phyloP scores from a whole-genome alignment of 2,113 vertebrate genomes.

The Corapipo altera region DNA sequence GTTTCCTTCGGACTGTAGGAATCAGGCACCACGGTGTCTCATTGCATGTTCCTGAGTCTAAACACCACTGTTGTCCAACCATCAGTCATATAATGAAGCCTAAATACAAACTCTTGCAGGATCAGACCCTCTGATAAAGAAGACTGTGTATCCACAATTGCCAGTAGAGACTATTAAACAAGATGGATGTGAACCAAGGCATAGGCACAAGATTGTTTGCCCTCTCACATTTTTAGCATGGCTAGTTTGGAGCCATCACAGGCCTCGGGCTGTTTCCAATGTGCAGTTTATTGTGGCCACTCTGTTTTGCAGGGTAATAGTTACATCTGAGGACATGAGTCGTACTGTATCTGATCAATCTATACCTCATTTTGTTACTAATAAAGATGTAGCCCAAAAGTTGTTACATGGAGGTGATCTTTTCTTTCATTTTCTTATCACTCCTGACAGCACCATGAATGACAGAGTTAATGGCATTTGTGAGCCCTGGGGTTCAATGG shows the following conservation, averaged over 20 bases:
- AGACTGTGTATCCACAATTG: neutral
- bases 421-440: neutral
- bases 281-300: neutral
- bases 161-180: neutral
- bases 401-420: neutral
- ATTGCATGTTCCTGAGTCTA: neutral
- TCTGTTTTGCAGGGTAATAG: neutral
- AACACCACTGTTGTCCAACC: neutral
- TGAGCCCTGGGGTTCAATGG: neutral
- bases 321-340: neutral
- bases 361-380: neutral
- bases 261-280: fast-evolving
- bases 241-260: neutral
- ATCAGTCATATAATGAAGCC: neutral
- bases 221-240: neutral
- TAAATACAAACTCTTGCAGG: neutral
- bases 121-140: neutral
- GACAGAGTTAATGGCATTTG: neutral
- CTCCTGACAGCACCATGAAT: neutral
- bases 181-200: neutral
- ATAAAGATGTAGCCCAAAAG: neutral
- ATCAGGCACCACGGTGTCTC: neutral
- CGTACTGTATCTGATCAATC: neutral
- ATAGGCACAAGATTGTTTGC: neutral
- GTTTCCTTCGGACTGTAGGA: neutral